A percentile compares a stretch with the other conserved stretches of the same genome.
phyloP scores from a whole-genome alignment of 30 jellyfish, hydroid and myxozoan species.

The Turritopsis dohrnii region DNA sequence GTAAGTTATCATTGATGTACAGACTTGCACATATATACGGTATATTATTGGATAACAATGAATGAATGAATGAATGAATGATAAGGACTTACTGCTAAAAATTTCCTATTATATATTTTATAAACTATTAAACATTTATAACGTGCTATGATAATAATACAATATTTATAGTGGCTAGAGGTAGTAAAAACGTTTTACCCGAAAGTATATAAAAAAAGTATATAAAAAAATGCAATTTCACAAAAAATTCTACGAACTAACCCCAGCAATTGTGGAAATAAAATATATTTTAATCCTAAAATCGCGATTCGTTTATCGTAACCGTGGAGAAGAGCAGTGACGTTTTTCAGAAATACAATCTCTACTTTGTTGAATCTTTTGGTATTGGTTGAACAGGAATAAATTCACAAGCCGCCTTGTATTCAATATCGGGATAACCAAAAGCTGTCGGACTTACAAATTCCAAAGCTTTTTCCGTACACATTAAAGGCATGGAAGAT shows the following conservation, averaged over 20 bases:
- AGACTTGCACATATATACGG: too few species aligned
- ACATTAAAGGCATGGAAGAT: conserved; percentile 58
- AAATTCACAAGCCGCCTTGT: conserved; percentile 23
- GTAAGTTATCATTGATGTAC: too few species aligned
- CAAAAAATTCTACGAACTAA: not conserved
- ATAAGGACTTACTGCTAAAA: too few species aligned
- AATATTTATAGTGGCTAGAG: too few species aligned
- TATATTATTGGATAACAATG: too few species aligned
- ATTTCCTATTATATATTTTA: too few species aligned
- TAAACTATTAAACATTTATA: too few species aligned
- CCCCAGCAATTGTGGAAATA: not conserved
- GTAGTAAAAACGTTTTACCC: too few species aligned
- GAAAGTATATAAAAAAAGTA: not conserved
- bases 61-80: too few species aligned
- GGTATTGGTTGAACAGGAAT: conserved; percentile 25
- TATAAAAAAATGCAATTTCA: not conserved
- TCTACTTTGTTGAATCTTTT: too few species aligned
- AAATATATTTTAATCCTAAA: not conserved
- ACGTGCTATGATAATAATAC: too few species aligned
- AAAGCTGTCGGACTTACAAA: conserved; percentile 50
- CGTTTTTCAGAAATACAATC: too few species aligned
- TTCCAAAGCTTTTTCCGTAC: conserved; percentile 29
- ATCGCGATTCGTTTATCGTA: not conserved
- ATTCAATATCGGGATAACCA: conserved; percentile 30
- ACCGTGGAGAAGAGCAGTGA: not conserved